Evolutionary conservation across 2,888 invertebrate genomes (phyloP), one percentile per base, ranked within the genome.

Genomic region (Ectemnius lituratus): DNA sequence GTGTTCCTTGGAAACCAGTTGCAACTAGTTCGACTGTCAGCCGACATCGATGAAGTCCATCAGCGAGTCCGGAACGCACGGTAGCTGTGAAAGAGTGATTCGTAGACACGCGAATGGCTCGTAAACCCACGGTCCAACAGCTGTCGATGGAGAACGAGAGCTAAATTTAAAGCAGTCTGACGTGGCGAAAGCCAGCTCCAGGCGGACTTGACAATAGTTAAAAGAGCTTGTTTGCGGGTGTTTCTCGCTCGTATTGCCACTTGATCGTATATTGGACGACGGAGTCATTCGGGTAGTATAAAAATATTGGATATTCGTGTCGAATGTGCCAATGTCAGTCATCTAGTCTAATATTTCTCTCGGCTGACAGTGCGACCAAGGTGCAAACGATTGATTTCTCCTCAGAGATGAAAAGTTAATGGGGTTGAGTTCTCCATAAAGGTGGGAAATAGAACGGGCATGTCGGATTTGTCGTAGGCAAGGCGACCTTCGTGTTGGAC

Each of bases 81-180:
- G 76, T 75, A 70, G 70, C 75, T 77, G 81, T 84, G 85, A 87
- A 86, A 88, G 86, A 87, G 86, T 84, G 85, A 86, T 85, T 86
- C 86, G 87, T 87, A 86, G 85, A 79, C 83, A 82, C 80, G 84
- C 85, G 84, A 88, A 88, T 85, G 85, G 85, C 84, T 88, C 87
- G 85, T 90, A 89, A 88, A 89, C 87, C 84, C 84, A 78, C 84
- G 85, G 81, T 70, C 83, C 83, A 88, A 86, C 88, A 88, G 88
- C 89, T 90, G 89, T 89, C 88, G 89, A 89, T 89, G 86, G 86
- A 85, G 88, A 89, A 88, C 87, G 85, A 80, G 82, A 80, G 86
- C 88, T 90, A 90, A 86, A 86, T 87, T 88, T 90, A 90, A 87
- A 61, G 70, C 77, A 76, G 73, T 73, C 79, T 57, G 27, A 57